Base-by-base conservation (phyloP, 2,797 vertebrate genomes). In the Muraenolepis orangiensis region DNA sequence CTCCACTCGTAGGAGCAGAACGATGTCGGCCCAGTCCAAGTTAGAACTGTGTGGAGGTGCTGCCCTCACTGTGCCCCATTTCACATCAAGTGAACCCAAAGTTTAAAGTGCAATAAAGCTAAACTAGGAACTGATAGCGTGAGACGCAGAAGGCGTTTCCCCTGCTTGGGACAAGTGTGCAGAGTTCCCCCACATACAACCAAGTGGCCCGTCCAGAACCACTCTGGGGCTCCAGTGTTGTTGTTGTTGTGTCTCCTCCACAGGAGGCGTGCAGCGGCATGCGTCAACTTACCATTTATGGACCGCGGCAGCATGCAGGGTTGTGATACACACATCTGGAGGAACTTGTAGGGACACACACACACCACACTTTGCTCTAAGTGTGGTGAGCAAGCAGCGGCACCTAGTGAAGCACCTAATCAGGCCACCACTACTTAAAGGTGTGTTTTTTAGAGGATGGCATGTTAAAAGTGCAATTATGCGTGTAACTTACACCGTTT, bases 401-500 rank as follows among this genome's bases (percentile, higher is more conserved):
- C 18, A 18, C 18, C 42, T 51, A 51, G 42, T 51, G 16, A 18
- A 51, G 42, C 18, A 20, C 18, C 20, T 18, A 51, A 51, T 51
- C 16, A 51, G 20, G 42, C 16, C 42, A 51, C 42, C 42, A 51
- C 42, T 51, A 51, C 11, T 20, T 51, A 1, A n/a, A n/a, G n/a
- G 42, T 20, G n/a, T 51, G 6, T 51, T 51, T 51, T 20, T 46
- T 4, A 16, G 42, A 16, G 18, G 42, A 51, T 51, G 16, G 42
- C 42, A 51, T 51, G 18, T 18, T 51, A 51, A 18, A 51, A 51
- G 18, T 51, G 42, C 69, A 80, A n/a, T n/a, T 30, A 42, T 61
- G 3, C 31, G 2, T 40, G n/a, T 40, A 85, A 93, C 94, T 94
- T 87, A 94, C 94, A 85, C 88, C 74, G 84, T 85, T 90, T 88